phyloP scores from a whole-genome alignment of 2,888 invertebrate genomes.

The Drosophila heteroneura region DNA sequence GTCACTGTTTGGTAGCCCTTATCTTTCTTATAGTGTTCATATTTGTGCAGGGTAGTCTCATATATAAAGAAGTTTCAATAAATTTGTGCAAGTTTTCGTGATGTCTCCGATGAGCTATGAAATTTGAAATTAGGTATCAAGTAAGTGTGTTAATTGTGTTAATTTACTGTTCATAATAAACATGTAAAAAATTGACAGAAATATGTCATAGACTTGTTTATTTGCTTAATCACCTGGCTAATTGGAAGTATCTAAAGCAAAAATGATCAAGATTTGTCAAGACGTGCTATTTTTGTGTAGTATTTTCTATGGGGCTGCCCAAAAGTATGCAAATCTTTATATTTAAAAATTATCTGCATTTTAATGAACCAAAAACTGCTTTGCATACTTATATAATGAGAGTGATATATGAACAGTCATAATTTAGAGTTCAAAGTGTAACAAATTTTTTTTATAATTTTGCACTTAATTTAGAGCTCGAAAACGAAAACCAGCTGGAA shows the following conservation, averaged over 20 bases:
- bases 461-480: background rate
- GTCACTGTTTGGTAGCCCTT: background rate
- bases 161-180: background rate
- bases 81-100: background rate
- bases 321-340: conserved; percentile 28
- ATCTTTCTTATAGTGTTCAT: background rate
- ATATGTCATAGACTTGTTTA: background rate
- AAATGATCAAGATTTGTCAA: background rate
- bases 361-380: background rate
- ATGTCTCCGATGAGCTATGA: background rate
- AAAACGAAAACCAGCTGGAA: background rate
- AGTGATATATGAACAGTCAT: background rate
- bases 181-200: background rate
- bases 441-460: background rate
- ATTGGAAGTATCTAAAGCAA: background rate
- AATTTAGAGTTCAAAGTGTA: background rate
- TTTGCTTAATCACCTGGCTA: background rate
- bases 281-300: background rate
- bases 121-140: background rate
- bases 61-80: background rate
- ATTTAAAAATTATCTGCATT: background rate
- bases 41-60: background rate
- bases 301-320: background rate
- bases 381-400: conserved; percentile 30
- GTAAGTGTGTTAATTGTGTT: background rate